phyloP scores from a whole-genome alignment of 2,113 vertebrate genomes.

The Tetrao urogallus region DNA sequence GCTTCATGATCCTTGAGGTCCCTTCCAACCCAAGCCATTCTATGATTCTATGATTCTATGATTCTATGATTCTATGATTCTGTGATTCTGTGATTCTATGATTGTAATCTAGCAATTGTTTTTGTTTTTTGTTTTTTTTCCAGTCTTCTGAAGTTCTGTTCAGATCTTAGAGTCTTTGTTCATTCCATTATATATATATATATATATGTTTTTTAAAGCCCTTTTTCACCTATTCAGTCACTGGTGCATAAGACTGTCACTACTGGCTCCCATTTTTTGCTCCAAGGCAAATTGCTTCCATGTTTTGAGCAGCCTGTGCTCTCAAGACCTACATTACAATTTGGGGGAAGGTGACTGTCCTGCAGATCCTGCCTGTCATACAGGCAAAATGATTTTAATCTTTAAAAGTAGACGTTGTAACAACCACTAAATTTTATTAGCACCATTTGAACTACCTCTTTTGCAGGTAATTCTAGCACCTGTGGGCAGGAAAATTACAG shows the following conservation, averaged over 20 bases:
- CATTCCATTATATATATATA: neutral
- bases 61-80: no score
- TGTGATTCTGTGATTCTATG: no score
- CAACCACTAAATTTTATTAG: neutral
- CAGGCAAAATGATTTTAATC: slow-evolving; percentile 1
- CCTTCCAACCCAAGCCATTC: no score
- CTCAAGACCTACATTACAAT: neutral
- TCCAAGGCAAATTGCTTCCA: neutral
- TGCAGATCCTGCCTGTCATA: neutral
- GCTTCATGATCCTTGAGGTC: no score
- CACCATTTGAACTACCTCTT: neutral
- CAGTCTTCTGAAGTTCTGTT: neutral
- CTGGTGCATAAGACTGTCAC: neutral
- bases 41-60: no score
- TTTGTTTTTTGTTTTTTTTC: neutral
- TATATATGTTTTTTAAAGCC: neutral
- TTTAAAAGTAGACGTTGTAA: neutral
- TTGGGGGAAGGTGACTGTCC: neutral
- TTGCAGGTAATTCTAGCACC: neutral
- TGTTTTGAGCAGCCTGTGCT: neutral
- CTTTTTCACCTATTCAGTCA: neutral
- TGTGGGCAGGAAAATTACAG: neutral
- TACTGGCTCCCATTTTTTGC: slow-evolving; percentile 1
- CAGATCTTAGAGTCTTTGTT: neutral
- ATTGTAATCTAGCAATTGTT: neutral